These are phyloP conservation scores for Gallinago undulata DNA, from an alignment of 2,113 vertebrate genomes.

Conservation along the genomic window DNA sequence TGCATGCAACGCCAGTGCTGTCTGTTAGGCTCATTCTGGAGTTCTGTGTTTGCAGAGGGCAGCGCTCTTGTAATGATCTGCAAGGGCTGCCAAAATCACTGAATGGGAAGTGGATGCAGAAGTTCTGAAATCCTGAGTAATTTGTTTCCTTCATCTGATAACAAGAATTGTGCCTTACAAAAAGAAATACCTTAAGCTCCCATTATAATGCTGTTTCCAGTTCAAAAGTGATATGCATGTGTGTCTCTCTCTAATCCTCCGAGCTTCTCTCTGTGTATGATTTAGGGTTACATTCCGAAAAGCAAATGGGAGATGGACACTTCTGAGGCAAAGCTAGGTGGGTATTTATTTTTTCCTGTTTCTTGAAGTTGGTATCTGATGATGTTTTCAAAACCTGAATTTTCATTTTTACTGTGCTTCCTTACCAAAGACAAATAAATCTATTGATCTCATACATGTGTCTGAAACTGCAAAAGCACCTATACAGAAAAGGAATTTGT, in stretches of 20 bases:
- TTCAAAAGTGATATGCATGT: conserved; percentile 79
- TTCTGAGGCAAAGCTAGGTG: conserved; percentile 98
- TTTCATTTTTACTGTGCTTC: conserved; percentile 29
- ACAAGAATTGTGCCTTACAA: conserved; percentile 60
- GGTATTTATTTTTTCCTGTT: conserved; percentile 83
- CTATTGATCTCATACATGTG: not conserved
- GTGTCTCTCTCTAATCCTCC: conserved; percentile 88
- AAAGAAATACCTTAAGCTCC: conserved; percentile 68
- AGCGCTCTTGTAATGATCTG: not conserved
- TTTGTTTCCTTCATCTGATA: conserved; percentile 63
- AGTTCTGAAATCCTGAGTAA: conserved; percentile 51
- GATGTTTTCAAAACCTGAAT: conserved; percentile 63
- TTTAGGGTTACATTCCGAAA: conserved; percentile 99
- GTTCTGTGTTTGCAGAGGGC: conserved; percentile 12
- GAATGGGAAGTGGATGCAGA: conserved; percentile 11
- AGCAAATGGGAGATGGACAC: conserved; percentile 99
- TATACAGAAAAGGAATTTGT: not conserved
- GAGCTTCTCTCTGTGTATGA: conserved; percentile 96
- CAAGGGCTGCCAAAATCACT: conserved; percentile 36
- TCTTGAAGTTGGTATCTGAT: conserved; percentile 71
- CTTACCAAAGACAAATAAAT: conserved; percentile 22
- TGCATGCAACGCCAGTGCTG: not conserved
- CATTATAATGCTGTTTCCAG: conserved; percentile 78
- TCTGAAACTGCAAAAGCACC: not conserved
- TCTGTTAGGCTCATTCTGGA: not conserved